Evolutionary conservation across 92 coral and sea anemone genomes (phyloP).

Genomic region (Paragorgia papillata): DNA sequence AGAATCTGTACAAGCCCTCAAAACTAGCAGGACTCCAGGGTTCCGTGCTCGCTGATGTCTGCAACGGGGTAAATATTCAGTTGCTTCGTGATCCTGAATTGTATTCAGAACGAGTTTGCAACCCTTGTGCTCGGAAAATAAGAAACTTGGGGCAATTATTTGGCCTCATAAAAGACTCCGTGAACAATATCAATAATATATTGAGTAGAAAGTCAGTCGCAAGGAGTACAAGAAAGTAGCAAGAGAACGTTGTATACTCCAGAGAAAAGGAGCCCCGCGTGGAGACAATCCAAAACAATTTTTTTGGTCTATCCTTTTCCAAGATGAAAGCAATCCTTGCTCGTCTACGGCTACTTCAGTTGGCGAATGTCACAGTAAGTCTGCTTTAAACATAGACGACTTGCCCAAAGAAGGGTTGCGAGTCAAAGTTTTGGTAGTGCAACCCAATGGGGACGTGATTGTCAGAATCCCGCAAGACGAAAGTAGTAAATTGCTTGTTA

Average conservation of each 20-base stretch:
- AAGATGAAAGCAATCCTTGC: no score
- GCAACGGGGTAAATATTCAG: conserved; percentile 10
- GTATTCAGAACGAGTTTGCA: conserved; percentile 38
- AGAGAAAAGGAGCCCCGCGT: no score
- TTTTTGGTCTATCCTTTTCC: no score
- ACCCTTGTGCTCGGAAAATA: conserved; percentile 46
- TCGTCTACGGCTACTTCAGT: no score
- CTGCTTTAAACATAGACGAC: background rate
- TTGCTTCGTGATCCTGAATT: conserved; percentile 9
- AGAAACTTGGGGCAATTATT: conserved; percentile 22
- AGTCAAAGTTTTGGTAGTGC: conserved; percentile 33
- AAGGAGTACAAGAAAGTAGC: background rate
- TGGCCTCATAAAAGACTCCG: no score
- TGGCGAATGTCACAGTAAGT: no score
- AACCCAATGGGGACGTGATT: background rate
- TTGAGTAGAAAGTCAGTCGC: background rate
- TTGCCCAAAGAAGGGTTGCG: conserved; percentile 26
- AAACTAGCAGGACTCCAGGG: conserved; percentile 17
- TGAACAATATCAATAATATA: no score
- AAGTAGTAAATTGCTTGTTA: conserved; percentile 28
- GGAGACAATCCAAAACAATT: no score
- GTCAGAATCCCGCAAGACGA: conserved; percentile 51
- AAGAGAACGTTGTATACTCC: no score
- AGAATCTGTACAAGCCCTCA: conserved; percentile 33
- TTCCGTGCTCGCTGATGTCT: background rate